Evolutionary conservation across 37 sponge, comb jelly and placozoan species (phyloP).

Genomic region (Chondrilla cf. caribensis): DNA sequence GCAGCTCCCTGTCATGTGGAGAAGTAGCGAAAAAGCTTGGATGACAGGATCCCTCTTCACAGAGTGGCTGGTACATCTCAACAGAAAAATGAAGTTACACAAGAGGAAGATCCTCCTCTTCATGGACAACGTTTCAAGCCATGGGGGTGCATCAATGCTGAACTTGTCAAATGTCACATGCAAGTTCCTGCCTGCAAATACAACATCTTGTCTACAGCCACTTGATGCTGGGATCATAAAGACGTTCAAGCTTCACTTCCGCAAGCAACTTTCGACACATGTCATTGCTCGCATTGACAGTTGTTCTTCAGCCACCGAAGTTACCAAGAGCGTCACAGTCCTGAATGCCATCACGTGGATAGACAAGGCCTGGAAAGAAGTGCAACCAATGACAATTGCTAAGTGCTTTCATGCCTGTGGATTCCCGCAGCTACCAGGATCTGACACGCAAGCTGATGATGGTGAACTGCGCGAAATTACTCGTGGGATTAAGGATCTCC

Average conservation of each 20-base stretch:
- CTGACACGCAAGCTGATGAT: no score
- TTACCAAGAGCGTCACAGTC: neutral
- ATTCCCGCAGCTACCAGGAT: neutral
- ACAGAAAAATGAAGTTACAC: neutral
- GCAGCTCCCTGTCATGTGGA: neutral
- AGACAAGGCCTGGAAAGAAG: neutral
- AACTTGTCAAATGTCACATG: neutral
- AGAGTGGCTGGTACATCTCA: neutral
- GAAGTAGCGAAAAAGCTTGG: neutral
- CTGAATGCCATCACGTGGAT: slow-evolving; percentile 12
- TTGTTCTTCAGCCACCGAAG: neutral
- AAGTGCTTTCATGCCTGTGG: neutral
- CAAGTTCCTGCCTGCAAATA: neutral
- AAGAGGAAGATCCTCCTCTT: neutral
- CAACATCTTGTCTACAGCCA: neutral
- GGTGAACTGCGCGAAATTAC: no score
- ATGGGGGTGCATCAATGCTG: neutral
- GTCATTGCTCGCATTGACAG: neutral
- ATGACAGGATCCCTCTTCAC: neutral
- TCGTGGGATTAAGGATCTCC: neutral
- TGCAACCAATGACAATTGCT: neutral
- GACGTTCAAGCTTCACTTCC: neutral
- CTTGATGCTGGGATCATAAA: neutral
- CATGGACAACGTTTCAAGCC: neutral
- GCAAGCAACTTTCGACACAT: neutral